Conservation (phyloP, 2,797 vertebrate genomes). For the Tauraco hartlaubi region DNA sequence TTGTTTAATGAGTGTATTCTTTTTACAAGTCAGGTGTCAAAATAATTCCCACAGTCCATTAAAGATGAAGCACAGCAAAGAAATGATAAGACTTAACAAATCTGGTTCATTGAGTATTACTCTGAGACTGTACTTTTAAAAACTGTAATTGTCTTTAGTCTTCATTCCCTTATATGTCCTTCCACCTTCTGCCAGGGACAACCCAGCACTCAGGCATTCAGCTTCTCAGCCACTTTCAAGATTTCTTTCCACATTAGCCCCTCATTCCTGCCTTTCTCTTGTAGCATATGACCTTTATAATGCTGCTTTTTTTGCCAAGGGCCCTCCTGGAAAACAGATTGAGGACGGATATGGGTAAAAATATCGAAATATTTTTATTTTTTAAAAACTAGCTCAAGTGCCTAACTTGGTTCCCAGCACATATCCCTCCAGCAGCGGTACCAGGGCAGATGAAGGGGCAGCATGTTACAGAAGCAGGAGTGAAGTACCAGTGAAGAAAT, state of each 20-base stretch:
- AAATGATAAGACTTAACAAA: neutral
- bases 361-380: neutral
- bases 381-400: neutral
- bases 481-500: neutral
- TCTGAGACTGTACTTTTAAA: neutral
- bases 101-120: neutral
- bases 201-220: neutral
- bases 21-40: neutral
- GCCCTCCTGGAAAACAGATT: neutral
- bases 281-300: neutral
- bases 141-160: fast-evolving
- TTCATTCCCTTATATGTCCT: neutral
- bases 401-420: neutral
- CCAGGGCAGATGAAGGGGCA: neutral
- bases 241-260: neutral
- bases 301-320: too few relatives aligned
- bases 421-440: neutral
- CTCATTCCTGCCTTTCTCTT: neutral
- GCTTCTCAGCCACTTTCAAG: neutral
- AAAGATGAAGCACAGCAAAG: neutral
- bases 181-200: neutral
- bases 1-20: neutral
- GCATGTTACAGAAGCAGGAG: fast-evolving
- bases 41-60: neutral
- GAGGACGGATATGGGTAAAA: neutral